phyloP scores from a whole-genome alignment of 2,888 invertebrate genomes.

The Pardosa pseudoannulata region DNA sequence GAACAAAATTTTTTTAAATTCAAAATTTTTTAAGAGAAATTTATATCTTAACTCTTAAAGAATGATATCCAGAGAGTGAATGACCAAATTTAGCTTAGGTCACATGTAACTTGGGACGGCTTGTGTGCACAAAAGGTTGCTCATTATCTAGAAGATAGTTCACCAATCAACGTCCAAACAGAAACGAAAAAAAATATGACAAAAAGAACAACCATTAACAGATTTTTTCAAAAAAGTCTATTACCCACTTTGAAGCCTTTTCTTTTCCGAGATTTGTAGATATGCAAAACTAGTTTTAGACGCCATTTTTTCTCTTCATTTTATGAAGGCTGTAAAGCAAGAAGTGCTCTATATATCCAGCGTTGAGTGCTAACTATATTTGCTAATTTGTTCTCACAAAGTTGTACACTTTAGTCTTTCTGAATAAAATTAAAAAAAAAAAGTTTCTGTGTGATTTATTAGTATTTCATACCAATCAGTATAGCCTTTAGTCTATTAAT shows the following conservation, averaged over 20 bases:
- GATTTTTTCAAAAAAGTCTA: too few species aligned
- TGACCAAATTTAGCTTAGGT: too few species aligned
- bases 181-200: neutral
- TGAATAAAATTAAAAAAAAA: conserved; percentile 54
- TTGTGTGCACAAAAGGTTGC: neutral
- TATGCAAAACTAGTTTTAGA: conserved; percentile 62
- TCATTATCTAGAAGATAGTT: neutral
- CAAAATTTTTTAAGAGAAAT: too few species aligned
- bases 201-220: too few species aligned
- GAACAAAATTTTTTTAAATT: too few species aligned
- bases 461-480: too few species aligned
- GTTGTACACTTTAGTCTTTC: conserved; percentile 64
- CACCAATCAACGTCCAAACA: neutral
- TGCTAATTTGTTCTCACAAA: conserved; percentile 62
- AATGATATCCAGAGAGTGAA: too few species aligned
- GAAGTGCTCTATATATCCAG: conserved; percentile 39
- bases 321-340: conserved; percentile 32
- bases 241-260: too few species aligned
- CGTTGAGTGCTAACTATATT: conserved; percentile 67
- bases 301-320: conserved; percentile 49
- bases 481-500: too few species aligned
- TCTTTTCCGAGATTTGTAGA: conserved; percentile 27
- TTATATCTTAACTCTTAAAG: too few species aligned
- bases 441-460: neutral
- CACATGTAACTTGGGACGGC: too few species aligned